These are phyloP conservation scores for Drosophila sordidula DNA, from an alignment of 2,888 invertebrate genomes.

Conservation along the genomic window DNA sequence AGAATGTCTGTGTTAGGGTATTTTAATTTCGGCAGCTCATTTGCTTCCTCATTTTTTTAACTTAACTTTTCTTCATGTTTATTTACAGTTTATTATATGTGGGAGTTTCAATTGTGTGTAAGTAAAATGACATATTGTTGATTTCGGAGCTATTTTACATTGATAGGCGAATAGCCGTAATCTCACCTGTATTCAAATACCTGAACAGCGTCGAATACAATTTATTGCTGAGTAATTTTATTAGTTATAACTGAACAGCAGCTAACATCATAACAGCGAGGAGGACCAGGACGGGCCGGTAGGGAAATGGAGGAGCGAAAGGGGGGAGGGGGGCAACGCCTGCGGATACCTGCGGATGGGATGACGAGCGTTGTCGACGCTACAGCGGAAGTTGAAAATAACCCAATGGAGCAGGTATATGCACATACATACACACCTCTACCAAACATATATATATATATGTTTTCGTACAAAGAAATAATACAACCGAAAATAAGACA, in stretches of 20 bases:
- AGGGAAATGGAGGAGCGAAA: background rate
- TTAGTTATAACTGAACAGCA: conserved; percentile 57
- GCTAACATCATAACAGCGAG: conserved; percentile 18
- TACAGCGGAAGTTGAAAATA: conserved; percentile 70
- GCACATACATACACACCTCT: background rate
- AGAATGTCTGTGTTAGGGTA: too few species aligned
- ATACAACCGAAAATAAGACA: conserved; percentile 62
- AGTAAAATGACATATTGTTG: too few species aligned
- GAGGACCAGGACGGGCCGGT: background rate
- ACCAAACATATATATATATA: conserved; percentile 7
- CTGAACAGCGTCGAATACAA: conserved; percentile 39
- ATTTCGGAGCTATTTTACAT: background rate
- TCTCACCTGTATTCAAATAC: conserved; percentile 20
- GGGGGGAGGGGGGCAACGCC: conserved; percentile 1
- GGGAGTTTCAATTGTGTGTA: too few species aligned
- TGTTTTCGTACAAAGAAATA: conserved; percentile 61
- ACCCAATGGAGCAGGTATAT: conserved; percentile 64
- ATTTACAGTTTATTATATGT: too few species aligned
- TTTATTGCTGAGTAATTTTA: conserved; percentile 66
- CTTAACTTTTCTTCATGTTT: too few species aligned
- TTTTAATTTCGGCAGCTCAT: too few species aligned
- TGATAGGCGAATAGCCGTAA: background rate
- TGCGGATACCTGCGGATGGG: conserved; percentile 38
- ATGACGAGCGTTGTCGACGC: conserved; percentile 28
- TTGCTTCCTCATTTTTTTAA: too few species aligned